Percentiles rank a stretch among this genome's conserved stretches.
These are phyloP conservation scores for Oxytorus armatus DNA, from an alignment of 2,888 invertebrate genomes.

Conservation along the genomic window DNA sequence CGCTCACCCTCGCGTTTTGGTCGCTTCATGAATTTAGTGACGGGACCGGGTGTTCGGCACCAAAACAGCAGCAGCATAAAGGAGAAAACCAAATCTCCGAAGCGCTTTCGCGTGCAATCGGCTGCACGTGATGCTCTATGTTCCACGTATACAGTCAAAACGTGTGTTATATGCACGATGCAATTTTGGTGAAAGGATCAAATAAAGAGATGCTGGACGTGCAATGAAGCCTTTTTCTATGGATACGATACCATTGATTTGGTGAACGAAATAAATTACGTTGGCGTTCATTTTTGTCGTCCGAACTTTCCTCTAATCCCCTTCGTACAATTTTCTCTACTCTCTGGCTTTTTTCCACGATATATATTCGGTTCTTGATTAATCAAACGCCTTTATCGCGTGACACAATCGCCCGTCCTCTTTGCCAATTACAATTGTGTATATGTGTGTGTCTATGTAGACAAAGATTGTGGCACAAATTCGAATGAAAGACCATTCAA, in stretches of 20 bases:
- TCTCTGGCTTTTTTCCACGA: background rate
- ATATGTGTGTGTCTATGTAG: background rate
- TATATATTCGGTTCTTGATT: slow-evolving; percentile 38
- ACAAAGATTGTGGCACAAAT: background rate
- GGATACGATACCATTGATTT: slow-evolving; percentile 51
- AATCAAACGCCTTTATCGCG: slow-evolving; percentile 28
- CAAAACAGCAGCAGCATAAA: slow-evolving; percentile 38
- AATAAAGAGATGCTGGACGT: slow-evolving; percentile 40
- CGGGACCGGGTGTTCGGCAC: slow-evolving; percentile 55
- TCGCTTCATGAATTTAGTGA: slow-evolving; percentile 65
- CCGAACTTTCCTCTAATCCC: too few species aligned
- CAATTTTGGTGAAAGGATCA: slow-evolving; percentile 38
- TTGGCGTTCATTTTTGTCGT: background rate
- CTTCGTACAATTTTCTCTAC: background rate
- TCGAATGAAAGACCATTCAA: slow-evolving; percentile 2
- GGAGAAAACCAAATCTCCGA: slow-evolving; percentile 61
- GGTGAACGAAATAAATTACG: slow-evolving; percentile 8
- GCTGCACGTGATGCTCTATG: slow-evolving; percentile 58
- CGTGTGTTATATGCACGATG: slow-evolving; percentile 18
- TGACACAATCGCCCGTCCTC: background rate
- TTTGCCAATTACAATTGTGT: background rate
- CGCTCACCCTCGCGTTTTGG: slow-evolving; percentile 4
- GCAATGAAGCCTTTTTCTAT: slow-evolving; percentile 6
- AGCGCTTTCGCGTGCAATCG: slow-evolving; percentile 64
- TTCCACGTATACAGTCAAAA: slow-evolving; percentile 13